Conservation (phyloP, 2,113 vertebrate genomes). For the Chloebia gouldiae region DNA sequence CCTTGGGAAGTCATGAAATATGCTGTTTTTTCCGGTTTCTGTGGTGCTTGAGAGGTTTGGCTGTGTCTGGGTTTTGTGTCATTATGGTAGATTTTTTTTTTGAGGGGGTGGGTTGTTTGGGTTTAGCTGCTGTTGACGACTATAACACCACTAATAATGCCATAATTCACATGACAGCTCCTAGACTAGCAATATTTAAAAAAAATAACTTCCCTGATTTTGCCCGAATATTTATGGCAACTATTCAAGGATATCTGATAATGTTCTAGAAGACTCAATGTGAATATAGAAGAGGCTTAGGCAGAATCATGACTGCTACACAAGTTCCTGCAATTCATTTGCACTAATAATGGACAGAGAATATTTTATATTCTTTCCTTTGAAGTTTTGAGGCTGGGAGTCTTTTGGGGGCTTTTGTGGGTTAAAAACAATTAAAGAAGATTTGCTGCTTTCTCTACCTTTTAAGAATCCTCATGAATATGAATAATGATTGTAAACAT, state of each 20-base stretch:
- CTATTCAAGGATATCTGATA: neutral
- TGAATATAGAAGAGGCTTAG: rapidly evolving
- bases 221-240: neutral
- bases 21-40: neutral
- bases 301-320: neutral
- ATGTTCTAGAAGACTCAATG: neutral
- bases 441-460: neutral
- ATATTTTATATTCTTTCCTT: neutral
- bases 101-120: rapidly evolving
- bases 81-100: neutral
- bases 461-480: neutral
- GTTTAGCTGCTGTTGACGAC: neutral
- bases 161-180: neutral
- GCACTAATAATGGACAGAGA: neutral
- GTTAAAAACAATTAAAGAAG: neutral
- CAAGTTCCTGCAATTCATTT: neutral
- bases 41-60: neutral
- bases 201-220: neutral
- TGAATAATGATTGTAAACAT: neutral
- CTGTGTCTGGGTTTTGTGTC: neutral
- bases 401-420: neutral
- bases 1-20: neutral
- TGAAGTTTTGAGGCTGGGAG: neutral
- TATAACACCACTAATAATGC: neutral
- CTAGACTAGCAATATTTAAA: neutral